Conservation (phyloP, 2,888 invertebrate species). For the Tenthredo notha region DNA sequence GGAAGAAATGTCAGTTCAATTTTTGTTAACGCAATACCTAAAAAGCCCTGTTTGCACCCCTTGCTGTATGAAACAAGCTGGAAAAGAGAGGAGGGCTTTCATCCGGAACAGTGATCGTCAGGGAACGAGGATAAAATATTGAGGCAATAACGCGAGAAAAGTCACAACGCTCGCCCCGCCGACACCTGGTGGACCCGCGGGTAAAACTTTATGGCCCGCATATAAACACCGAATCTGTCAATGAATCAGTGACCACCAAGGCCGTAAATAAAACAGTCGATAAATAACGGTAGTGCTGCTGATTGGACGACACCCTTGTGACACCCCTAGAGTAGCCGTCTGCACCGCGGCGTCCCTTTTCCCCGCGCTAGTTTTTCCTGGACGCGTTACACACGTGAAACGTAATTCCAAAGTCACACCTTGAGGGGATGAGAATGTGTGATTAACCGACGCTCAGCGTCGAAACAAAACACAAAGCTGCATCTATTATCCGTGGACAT, state of each 20-base stretch:
- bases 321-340: constrained; percentile 49
- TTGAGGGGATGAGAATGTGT: constrained; percentile 51
- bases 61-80: background rate
- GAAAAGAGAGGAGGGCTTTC: constrained; percentile 32
- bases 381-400: constrained; percentile 2
- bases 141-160: constrained; percentile 47
- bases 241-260: constrained; percentile 63
- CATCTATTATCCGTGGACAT: constrained; percentile 50
- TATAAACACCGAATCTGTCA: constrained; percentile 64
- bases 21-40: background rate
- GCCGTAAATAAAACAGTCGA: constrained; percentile 65
- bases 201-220: constrained; percentile 62
- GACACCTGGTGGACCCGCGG: constrained; percentile 52
- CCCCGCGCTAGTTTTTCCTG: constrained; percentile 7
- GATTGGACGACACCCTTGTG: constrained; percentile 60
- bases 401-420: constrained; percentile 21
- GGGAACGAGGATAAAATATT: constrained; percentile 42
- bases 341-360: background rate
- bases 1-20: constrained; percentile 10
- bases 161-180: constrained; percentile 23
- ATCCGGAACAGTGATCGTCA: constrained; percentile 40
- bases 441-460: constrained; percentile 62
- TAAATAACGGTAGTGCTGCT: constrained; percentile 63
- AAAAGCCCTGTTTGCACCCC: background rate
- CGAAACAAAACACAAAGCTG: constrained; percentile 54